Percentiles rank a stretch among this genome's conserved stretches.
These are phyloP conservation scores for Labia minor DNA, from an alignment of 2,888 invertebrate species.

Conservation along the genomic window DNA sequence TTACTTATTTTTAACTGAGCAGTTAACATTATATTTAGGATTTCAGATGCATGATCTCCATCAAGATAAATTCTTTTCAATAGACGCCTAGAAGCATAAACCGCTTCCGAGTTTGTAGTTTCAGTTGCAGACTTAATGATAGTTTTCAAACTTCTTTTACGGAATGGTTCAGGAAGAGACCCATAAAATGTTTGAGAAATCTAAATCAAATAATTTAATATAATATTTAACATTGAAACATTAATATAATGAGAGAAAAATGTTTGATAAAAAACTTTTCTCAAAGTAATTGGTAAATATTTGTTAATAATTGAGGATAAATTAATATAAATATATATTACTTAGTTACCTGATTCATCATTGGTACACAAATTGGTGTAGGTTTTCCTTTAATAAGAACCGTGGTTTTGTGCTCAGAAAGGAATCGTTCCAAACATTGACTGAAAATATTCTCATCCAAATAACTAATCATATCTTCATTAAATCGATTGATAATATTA, in stretches of 20 bases:
- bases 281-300: no score
- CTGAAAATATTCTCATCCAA: conserved; percentile 38
- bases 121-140: conserved; percentile 27
- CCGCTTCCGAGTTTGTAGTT: conserved; percentile 48
- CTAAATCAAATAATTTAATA: conserved; percentile 24
- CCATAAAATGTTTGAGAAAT: conserved; percentile 28
- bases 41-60: conserved; percentile 42
- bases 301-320: no score
- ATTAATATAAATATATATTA: not conserved
- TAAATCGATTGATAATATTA: conserved; percentile 30
- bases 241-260: not conserved
- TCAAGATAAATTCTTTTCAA: conserved; percentile 57
- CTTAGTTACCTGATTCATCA: not conserved
- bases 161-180: conserved; percentile 24
- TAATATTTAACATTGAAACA: not conserved
- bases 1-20: conserved; percentile 17
- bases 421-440: conserved; percentile 45
- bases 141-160: conserved; percentile 26
- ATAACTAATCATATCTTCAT: conserved; percentile 28
- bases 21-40: conserved; percentile 25
- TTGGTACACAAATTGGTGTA: not conserved
- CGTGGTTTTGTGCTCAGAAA: conserved; percentile 42
- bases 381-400: conserved; percentile 34
- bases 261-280: no score
- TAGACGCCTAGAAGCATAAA: conserved; percentile 48